Evolutionary conservation across 2,888 invertebrate genomes (phyloP), one percentile per base, ranked within the genome.

Genomic region (Scelioninae gen. 2): DNA sequence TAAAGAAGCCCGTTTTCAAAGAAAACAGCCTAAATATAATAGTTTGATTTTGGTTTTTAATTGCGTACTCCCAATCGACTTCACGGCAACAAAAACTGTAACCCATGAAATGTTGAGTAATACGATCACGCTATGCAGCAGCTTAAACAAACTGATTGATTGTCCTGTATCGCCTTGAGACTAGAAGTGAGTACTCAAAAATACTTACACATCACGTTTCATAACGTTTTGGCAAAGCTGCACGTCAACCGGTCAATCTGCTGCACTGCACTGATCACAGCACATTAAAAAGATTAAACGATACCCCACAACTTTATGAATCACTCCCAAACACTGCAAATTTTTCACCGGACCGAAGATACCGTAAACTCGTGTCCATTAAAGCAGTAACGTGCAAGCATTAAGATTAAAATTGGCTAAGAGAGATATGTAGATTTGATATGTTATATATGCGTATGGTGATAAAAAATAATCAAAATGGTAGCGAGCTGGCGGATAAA

Each of bases 161-260:
- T n/a, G n/a, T n/a, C n/a, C n/a, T n/a, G n/a, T n/a, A n/a, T n/a
- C n/a, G n/a, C n/a, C n/a, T n/a, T n/a, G n/a, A n/a, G n/a, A n/a
- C n/a, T n/a, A n/a, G n/a, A n/a, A n/a, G n/a, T n/a, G n/a, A n/a
- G n/a, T n/a, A n/a, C n/a, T n/a, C n/a, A n/a, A n/a, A n/a, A n/a
- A n/a, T 60, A 60, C 60, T 60, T 60, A 60, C 48, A 39, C 25
- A 28, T 15, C 37, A 33, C 7, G 46, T 60, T 48, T 37, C 60
- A 60, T 60, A 60, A 60, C 60, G n/a, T n/a, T n/a, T 60, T 37
- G 37, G n/a, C 61, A 16, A 50, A 61, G 13, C 48, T 31, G 31
- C 50, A 9, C 41, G 31, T 50, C 2, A 41, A 28, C 41, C 39
- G 41, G 48, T 16, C 6, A 18, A 31, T 50, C n/a, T n/a, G 31